These are phyloP conservation scores for Vicugna pacos DNA, from an alignment of 2,113 vertebrate species.

Conservation along the genomic window DNA sequence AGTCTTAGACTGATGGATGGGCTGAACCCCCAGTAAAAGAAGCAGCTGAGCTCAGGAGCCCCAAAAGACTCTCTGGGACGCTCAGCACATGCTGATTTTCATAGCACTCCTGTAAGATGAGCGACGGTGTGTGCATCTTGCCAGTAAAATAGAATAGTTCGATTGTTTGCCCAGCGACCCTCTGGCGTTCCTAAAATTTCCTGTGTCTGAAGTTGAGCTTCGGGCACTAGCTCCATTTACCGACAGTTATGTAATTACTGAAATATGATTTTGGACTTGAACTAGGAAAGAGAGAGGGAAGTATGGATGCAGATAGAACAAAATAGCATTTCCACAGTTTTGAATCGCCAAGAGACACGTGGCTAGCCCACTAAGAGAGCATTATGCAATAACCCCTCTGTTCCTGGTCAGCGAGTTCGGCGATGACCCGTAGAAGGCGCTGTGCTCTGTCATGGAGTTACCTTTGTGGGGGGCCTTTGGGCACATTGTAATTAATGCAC, in stretches of 20 bases:
- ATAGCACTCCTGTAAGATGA: not conserved
- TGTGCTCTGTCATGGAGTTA: not conserved
- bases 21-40: not conserved
- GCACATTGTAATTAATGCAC: rapidly evolving
- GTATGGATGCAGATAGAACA: conserved; percentile 73
- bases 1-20: not conserved
- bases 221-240: not conserved
- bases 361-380: conserved; percentile 43
- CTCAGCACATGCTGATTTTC: too few species aligned
- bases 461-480: not conserved
- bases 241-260: conserved; percentile 42
- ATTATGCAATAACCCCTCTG: not conserved
- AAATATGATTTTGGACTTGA: conserved; percentile 55
- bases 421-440: rapidly evolving
- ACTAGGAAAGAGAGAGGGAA: conserved; percentile 56
- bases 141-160: not conserved
- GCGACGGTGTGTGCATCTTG: rapidly evolving
- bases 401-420: not conserved
- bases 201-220: not conserved
- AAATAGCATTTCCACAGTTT: conserved; percentile 66
- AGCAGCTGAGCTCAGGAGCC: too few species aligned
- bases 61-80: not conserved
- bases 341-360: conserved; percentile 61
- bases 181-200: not conserved
- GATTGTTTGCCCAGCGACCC: not conserved